Evolutionary conservation across 2,113 vertebrate genomes (phyloP).

Genomic region (Scomber scombrus): DNA sequence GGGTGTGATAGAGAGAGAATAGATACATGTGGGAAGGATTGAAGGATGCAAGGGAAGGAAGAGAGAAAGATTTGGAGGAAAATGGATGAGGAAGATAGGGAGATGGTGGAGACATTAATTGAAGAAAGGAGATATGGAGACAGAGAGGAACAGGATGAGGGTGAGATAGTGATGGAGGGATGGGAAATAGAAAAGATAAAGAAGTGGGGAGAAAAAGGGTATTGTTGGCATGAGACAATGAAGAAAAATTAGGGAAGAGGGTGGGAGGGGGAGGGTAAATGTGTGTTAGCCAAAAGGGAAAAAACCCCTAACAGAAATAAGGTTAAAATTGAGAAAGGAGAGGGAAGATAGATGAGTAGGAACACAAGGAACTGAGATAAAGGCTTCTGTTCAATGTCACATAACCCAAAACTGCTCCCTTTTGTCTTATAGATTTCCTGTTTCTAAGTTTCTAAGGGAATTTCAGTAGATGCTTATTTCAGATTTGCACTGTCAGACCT

Average conservation of each 20-base stretch:
- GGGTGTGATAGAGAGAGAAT: constrained; percentile 2
- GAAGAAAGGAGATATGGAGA: constrained; percentile 42
- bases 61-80: constrained; percentile 21
- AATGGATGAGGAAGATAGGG: constrained; percentile 55
- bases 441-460: constrained; percentile 39
- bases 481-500: constrained; percentile 28
- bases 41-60: constrained; percentile 22
- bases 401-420: constrained; percentile 29
- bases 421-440: constrained; percentile 45
- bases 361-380: constrained; percentile 48
- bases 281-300: constrained; percentile 31
- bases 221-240: constrained; percentile 33
- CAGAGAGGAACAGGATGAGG: constrained; percentile 43
- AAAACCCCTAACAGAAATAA: constrained; percentile 33
- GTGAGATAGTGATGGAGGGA: constrained; percentile 36
- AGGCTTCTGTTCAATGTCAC: constrained; percentile 39
- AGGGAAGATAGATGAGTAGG: constrained; percentile 32
- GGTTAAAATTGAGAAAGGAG: constrained; percentile 42
- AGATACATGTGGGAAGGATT: constrained; percentile 33
- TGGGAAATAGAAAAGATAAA: constrained; percentile 45
- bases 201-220: constrained; percentile 31
- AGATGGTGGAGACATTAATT: constrained; percentile 57
- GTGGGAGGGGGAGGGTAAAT: constrained; percentile 8
- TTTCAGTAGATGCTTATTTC: constrained; percentile 22
- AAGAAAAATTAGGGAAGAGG: constrained; percentile 39